phyloP scores from a whole-genome alignment of 2,888 invertebrate genomes.

The Plagiodera versicolora region DNA sequence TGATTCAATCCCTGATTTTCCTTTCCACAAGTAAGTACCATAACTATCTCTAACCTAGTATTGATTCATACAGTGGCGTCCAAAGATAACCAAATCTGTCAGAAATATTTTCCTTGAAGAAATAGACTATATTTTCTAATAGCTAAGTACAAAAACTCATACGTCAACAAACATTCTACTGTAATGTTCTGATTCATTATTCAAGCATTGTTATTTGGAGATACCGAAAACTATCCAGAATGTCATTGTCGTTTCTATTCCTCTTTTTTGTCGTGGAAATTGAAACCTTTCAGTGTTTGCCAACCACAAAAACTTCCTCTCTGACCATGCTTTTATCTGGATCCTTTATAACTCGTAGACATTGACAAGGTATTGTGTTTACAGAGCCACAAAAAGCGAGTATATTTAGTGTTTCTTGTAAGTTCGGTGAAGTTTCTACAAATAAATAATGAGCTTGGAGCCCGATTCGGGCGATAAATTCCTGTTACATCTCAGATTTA shows the following conservation, averaged over 20 bases:
- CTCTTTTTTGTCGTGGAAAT: background rate
- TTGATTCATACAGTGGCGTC: too few relatives aligned
- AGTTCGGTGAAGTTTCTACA: background rate
- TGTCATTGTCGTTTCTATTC: background rate
- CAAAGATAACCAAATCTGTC: too few relatives aligned
- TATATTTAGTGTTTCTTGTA: background rate
- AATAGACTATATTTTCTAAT: too few relatives aligned
- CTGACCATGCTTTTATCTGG: background rate
- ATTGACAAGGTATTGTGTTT: background rate
- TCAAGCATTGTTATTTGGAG: background rate
- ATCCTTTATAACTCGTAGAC: background rate
- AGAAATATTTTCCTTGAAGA: too few relatives aligned
- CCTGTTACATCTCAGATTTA: background rate
- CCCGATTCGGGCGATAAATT: background rate
- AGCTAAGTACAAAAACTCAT: too few relatives aligned
- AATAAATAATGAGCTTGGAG: background rate
- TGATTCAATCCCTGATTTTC: too few relatives aligned
- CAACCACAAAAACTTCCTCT: background rate
- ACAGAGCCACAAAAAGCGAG: background rate
- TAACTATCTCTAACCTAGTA: too few relatives aligned
- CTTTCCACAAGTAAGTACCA: too few relatives aligned
- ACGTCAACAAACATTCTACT: too few relatives aligned
- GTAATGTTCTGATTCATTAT: too few relatives aligned
- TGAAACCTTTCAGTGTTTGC: background rate
- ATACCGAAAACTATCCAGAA: background rate